Percentiles rank a stretch among this genome's conserved stretches.
phyloP scores from a whole-genome alignment of 2,113 vertebrate genomes.

The Thymallus thymallus region DNA sequence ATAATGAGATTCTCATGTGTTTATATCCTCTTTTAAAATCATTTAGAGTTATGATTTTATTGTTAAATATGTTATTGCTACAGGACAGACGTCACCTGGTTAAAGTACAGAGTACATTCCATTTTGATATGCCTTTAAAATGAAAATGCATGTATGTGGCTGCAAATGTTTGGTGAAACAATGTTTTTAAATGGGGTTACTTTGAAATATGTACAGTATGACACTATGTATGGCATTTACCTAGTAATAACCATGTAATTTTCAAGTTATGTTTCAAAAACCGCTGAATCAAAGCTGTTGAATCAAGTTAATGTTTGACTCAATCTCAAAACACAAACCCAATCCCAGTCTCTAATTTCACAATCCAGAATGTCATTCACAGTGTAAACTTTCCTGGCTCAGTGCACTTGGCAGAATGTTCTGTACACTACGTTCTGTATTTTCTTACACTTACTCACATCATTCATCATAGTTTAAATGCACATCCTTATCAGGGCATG shows the following conservation, averaged over 20 bases:
- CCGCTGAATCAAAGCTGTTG: background rate
- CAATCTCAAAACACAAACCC: slow-evolving; percentile 3
- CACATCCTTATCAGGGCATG: slow-evolving; percentile 10
- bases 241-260: no score
- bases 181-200: no score
- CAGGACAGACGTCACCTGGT: background rate
- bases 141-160: no score
- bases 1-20: background rate
- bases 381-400: background rate
- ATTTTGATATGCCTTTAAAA: background rate
- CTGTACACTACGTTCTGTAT: background rate
- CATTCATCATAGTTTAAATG: slow-evolving; percentile 12
- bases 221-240: background rate
- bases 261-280: background rate
- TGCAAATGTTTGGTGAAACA: no score
- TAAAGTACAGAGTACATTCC: background rate
- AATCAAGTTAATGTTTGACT: slow-evolving; percentile 13
- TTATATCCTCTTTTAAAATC: no score
- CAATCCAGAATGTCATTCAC: background rate
- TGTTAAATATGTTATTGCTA: background rate
- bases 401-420: background rate
- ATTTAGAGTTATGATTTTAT: background rate
- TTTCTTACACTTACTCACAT: slow-evolving; percentile 20
- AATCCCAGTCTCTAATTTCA: no score
- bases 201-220: background rate